Percentiles rank a stretch among this genome's conserved stretches.
Conservation (phyloP, 2,113 vertebrate genomes). For the Trogon surrucura region DNA sequence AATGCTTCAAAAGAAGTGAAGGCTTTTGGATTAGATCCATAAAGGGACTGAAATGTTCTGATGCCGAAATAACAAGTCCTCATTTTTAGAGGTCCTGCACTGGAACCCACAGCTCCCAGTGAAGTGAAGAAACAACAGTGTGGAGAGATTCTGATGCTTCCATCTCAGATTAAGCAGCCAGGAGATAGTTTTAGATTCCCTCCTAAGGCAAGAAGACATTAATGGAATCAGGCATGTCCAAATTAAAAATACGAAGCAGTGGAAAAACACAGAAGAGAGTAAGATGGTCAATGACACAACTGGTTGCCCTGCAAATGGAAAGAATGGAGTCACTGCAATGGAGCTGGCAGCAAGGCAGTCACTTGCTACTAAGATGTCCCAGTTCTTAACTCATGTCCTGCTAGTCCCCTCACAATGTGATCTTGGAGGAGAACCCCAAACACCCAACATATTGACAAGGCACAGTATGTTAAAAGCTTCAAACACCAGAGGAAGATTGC, state of each 20-base stretch:
- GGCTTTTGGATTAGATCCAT: neutral
- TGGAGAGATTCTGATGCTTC: neutral
- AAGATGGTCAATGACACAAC: neutral
- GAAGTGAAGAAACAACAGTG: neutral
- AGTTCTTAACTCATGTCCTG: neutral
- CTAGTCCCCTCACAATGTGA: neutral
- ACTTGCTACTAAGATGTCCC: neutral
- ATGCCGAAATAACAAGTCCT: neutral
- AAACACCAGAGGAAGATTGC: neutral
- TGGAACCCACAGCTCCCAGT: neutral
- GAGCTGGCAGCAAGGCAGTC: neutral
- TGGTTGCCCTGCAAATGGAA: neutral
- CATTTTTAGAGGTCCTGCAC: neutral
- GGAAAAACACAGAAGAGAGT: neutral
- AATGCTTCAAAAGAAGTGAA: neutral
- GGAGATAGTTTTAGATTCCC: neutral
- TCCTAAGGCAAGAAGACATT: neutral
- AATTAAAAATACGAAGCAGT: neutral
- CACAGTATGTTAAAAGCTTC: neutral
- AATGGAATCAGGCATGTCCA: neutral
- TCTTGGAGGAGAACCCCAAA: neutral
- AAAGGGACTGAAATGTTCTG: neutral
- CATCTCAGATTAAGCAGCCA: neutral
- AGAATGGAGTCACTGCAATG: neutral
- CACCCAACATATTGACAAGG: neutral